These are phyloP conservation scores for Crematogaster levior DNA, from an alignment of 2,888 invertebrate species.

Conservation along the genomic window DNA sequence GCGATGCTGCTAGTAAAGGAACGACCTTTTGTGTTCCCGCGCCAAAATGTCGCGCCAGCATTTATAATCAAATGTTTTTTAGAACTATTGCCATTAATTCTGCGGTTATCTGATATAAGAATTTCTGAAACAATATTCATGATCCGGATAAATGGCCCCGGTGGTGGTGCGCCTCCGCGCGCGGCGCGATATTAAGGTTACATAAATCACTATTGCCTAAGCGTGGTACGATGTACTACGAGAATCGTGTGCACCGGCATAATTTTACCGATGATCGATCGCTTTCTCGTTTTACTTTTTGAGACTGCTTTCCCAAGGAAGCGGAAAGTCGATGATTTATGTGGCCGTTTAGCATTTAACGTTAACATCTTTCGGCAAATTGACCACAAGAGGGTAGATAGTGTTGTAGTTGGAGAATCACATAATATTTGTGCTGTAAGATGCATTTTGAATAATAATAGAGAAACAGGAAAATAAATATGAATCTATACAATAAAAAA, in stretches of 20 bases:
- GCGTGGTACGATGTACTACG: slow-evolving; percentile 16
- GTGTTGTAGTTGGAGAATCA: not conserved
- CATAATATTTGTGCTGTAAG: not conserved
- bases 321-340: slow-evolving; percentile 28
- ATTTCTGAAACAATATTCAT: slow-evolving; percentile 50
- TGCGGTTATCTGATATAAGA: slow-evolving; percentile 38
- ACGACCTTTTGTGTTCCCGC: slow-evolving; percentile 27
- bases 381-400: not conserved
- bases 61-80: slow-evolving; percentile 27
- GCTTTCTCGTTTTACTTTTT: slow-evolving; percentile 19
- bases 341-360: slow-evolving; percentile 17
- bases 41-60: not conserved
- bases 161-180: slow-evolving; percentile 33
- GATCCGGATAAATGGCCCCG: slow-evolving; percentile 42
- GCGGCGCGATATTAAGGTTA: slow-evolving; percentile 38
- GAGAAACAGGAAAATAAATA: too few species aligned
- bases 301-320: slow-evolving; percentile 24
- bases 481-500: too few species aligned
- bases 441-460: not conserved
- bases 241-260: slow-evolving; percentile 23
- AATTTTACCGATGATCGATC: slow-evolving; percentile 42
- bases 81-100: slow-evolving; percentile 37
- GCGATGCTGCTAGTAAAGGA: slow-evolving; percentile 52
- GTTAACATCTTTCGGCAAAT: slow-evolving; percentile 40
- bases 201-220: slow-evolving; percentile 49